Evolutionary conservation across 30 jellyfish, hydroid and myxozoan species (phyloP).

Genomic region (Hydra vulgaris): DNA sequence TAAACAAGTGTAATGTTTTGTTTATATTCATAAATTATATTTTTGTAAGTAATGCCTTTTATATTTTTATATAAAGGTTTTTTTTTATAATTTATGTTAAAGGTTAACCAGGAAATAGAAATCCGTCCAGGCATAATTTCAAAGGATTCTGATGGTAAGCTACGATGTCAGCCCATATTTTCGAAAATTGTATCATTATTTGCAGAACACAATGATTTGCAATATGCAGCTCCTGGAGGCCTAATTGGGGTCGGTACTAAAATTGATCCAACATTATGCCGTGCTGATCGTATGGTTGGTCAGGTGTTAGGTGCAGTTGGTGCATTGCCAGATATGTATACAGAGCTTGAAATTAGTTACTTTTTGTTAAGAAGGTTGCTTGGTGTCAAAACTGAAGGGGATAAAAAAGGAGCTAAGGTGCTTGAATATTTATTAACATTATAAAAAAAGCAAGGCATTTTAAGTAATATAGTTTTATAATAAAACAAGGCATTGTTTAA

Average conservation of each 20-base stretch:
- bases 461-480: too few species aligned
- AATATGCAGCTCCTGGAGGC: slow-evolving; percentile 99
- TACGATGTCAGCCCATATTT: slow-evolving; percentile 88
- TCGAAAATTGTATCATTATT: slow-evolving; percentile 90
- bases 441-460: not conserved
- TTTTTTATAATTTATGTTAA: not conserved
- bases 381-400: slow-evolving; percentile 98
- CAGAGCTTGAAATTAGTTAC: slow-evolving; percentile 88
- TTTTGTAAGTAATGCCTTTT: too few species aligned
- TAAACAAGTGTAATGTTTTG: too few species aligned
- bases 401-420: slow-evolving; percentile 94
- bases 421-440: not conserved
- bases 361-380: slow-evolving; percentile 78
- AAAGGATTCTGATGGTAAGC: slow-evolving; percentile 83
- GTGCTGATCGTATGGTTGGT: slow-evolving; percentile 99
- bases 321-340: slow-evolving; percentile 95
- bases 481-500: too few species aligned
- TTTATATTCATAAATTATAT: not conserved
- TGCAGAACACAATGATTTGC: slow-evolving; percentile 97
- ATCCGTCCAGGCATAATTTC: slow-evolving; percentile 98
- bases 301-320: slow-evolving; percentile 99
- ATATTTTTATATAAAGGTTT: not conserved
- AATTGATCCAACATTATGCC: slow-evolving; percentile 95
- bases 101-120: slow-evolving; percentile 98
- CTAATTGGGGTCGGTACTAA: slow-evolving; percentile 97